These are phyloP conservation scores for Coranthus polyacanthus DNA, from an alignment of 2,797 vertebrate genomes.

Conservation along the genomic window DNA sequence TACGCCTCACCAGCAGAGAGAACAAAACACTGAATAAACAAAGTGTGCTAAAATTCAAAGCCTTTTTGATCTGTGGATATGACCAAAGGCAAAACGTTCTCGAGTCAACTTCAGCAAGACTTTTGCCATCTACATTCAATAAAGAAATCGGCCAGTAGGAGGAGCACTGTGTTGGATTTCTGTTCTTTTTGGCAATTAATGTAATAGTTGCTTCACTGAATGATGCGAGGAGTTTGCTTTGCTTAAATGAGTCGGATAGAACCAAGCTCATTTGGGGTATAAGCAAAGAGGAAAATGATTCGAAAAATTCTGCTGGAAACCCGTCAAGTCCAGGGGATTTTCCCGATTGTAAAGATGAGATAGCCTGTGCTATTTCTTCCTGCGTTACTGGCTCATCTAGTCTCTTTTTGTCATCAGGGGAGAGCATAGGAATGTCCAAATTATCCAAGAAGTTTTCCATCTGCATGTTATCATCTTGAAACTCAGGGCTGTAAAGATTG, in stretches of 20 bases:
- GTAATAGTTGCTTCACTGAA: not conserved
- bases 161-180: not conserved
- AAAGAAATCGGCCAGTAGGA: too few species aligned
- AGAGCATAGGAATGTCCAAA: too few species aligned
- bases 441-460: too few species aligned
- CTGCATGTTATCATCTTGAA: too few species aligned
- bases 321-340: not conserved
- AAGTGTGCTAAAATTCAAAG: too few species aligned
- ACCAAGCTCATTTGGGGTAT: not conserved
- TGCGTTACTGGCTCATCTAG: not conserved
- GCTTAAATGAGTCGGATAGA: constrained; percentile 3
- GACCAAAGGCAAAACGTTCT: too few species aligned
- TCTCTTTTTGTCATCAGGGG: not conserved
- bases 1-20: too few species aligned
- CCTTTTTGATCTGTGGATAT: too few species aligned
- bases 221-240: not conserved
- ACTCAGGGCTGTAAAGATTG: too few species aligned
- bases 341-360: not conserved
- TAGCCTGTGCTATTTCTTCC: not conserved
- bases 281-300: not conserved
- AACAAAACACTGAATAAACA: too few species aligned
- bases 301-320: not conserved
- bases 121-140: too few species aligned
- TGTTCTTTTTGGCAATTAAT: not conserved
- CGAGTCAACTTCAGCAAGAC: too few species aligned